phyloP scores from a whole-genome alignment of 1,140 invertebrate genomes.

The Drosophila pandora region DNA sequence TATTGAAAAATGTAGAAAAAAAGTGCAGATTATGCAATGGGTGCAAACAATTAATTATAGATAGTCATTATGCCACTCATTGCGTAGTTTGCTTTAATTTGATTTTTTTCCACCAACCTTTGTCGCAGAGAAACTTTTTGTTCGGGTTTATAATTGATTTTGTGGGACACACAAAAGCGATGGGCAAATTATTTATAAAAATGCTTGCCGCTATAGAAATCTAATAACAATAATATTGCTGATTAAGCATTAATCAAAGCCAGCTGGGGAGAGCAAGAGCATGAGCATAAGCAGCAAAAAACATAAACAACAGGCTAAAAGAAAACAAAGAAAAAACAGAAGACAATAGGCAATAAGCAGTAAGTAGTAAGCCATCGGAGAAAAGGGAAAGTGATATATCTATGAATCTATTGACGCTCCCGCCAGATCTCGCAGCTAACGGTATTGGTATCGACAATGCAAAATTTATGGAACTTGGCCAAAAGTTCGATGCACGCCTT shows the following conservation, averaged over 20 bases:
- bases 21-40: slow-evolving; percentile 32
- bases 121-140: slow-evolving; percentile 67
- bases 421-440: background rate
- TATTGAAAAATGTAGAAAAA: background rate
- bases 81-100: slow-evolving; percentile 8
- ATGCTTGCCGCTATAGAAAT: slow-evolving; percentile 62
- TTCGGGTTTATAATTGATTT: slow-evolving; percentile 57
- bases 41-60: slow-evolving; percentile 24
- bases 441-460: slow-evolving; percentile 19
- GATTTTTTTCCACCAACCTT: background rate
- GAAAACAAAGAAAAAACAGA: slow-evolving; percentile 5
- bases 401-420: background rate
- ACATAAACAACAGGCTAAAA: slow-evolving; percentile 14
- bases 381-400: slow-evolving; percentile 60
- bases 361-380: background rate
- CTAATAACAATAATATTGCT: slow-evolving; percentile 80
- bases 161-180: slow-evolving; percentile 23
- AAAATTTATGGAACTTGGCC: slow-evolving; percentile 34
- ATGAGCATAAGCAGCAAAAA: slow-evolving; percentile 28
- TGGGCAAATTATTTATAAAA: slow-evolving; percentile 41
- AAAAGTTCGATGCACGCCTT: slow-evolving; percentile 18
- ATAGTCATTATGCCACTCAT: slow-evolving; percentile 31
- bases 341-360: slow-evolving; percentile 25
- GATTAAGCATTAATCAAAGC: slow-evolving; percentile 80
- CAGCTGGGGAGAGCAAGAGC: slow-evolving; percentile 21